These are phyloP conservation scores for Chaenogobius annularis DNA, from an alignment of 2,113 vertebrate species.

Conservation along the genomic window DNA sequence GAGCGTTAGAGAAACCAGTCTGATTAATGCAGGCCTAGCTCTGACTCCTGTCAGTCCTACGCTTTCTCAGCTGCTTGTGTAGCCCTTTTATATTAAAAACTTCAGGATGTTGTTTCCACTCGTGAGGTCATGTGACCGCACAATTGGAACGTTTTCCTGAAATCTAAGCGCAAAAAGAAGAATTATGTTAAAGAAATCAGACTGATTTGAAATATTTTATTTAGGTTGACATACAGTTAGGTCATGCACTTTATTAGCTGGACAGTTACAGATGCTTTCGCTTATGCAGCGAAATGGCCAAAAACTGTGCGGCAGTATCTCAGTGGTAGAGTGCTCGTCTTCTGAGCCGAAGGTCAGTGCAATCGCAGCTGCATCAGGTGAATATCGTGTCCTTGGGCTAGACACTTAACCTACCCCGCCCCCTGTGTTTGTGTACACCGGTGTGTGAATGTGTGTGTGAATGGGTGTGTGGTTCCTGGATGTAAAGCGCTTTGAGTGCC, in stretches of 20 bases:
- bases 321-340: no score
- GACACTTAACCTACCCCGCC: no score
- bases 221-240: background rate
- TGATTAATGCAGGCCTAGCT: constrained; percentile 51
- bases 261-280: background rate
- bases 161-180: background rate
- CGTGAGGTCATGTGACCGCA: background rate
- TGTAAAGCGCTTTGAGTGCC: no score
- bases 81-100: constrained; percentile 10
- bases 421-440: no score
- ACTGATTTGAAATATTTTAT: no score
- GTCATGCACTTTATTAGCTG: background rate
- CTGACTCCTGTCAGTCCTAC: constrained; percentile 12
- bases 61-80: constrained; percentile 18
- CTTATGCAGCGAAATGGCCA: no score
- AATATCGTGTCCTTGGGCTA: no score
- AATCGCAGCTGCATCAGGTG: no score
- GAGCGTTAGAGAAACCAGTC: constrained; percentile 43
- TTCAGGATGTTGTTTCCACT: constrained; percentile 3
- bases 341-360: no score
- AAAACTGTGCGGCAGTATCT: no score
- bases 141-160: background rate
- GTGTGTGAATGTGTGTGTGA: no score
- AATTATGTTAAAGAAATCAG: background rate
- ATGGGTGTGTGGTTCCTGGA: no score